These are phyloP conservation scores for Nudaria mundana DNA, from an alignment of 2,888 invertebrate species.

Conservation along the genomic window DNA sequence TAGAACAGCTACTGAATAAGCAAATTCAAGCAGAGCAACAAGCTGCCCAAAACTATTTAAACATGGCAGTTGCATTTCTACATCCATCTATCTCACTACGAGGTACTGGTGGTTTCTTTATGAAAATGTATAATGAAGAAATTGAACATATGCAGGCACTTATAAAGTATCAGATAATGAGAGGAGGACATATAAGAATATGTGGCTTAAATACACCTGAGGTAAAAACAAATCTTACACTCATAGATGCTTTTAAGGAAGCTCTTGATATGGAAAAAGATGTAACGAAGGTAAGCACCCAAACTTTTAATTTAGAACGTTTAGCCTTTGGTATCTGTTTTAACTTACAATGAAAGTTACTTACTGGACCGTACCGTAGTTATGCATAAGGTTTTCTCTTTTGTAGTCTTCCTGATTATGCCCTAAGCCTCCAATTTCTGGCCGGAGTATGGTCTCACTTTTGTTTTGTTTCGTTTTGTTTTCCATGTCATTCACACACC, in stretches of 20 bases:
- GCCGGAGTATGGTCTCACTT: no score
- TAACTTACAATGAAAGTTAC: no score
- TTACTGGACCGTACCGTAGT: no score
- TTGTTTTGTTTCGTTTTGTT: no score
- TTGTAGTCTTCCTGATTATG: no score
- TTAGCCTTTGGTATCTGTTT: no score
- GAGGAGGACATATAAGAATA: slow-evolving; percentile 39
- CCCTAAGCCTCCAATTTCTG: no score
- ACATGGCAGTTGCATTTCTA: slow-evolving; percentile 41
- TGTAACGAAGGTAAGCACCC: slow-evolving; percentile 47
- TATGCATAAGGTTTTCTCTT: no score
- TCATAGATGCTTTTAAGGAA: slow-evolving; percentile 40
- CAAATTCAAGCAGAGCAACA: slow-evolving; percentile 50
- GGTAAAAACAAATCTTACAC: slow-evolving; percentile 21
- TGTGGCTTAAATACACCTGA: slow-evolving; percentile 25
- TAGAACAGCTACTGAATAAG: slow-evolving; percentile 40
- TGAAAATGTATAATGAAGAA: slow-evolving; percentile 52
- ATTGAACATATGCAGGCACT: slow-evolving; percentile 43
- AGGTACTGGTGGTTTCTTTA: slow-evolving; percentile 46
- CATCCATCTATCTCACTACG: slow-evolving; percentile 36
- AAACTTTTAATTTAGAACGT: no score
- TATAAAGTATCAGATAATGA: slow-evolving; percentile 44
- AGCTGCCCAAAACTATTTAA: slow-evolving; percentile 46
- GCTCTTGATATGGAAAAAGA: slow-evolving; percentile 42
- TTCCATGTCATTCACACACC: no score